Percentiles rank a stretch among this genome's conserved stretches.
These are phyloP conservation scores for Gymnoscelis rufifasciata DNA, from an alignment of 2,888 invertebrate genomes.

Conservation along the genomic window DNA sequence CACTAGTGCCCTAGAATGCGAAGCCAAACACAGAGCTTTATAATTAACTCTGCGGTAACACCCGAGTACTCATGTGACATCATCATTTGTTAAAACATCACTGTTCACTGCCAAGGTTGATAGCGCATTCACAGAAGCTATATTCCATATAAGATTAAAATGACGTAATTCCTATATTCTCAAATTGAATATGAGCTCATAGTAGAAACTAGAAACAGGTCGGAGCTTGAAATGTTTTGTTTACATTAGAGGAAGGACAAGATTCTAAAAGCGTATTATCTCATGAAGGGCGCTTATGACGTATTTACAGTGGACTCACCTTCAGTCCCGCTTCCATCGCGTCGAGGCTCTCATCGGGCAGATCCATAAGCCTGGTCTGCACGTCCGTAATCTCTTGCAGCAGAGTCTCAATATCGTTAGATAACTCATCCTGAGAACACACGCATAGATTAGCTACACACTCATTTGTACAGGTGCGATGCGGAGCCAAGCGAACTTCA, in stretches of 20 bases:
- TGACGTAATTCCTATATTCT: slow-evolving; percentile 20
- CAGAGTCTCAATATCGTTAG: slow-evolving; percentile 84
- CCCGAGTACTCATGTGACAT: slow-evolving; percentile 52
- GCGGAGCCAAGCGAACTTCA: slow-evolving; percentile 34
- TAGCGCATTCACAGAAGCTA: slow-evolving; percentile 27
- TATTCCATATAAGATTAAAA: slow-evolving; percentile 29
- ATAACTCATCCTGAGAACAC: slow-evolving; percentile 81
- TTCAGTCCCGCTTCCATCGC: slow-evolving; percentile 84
- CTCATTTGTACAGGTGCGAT: slow-evolving; percentile 32
- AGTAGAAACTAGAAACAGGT: neutral
- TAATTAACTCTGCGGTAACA: slow-evolving; percentile 67
- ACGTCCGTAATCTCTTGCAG: slow-evolving; percentile 83
- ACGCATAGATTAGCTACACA: slow-evolving; percentile 61
- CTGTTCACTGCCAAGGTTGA: slow-evolving; percentile 48
- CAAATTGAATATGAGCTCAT: neutral
- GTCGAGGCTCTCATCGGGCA: slow-evolving; percentile 85
- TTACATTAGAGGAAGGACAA: slow-evolving; percentile 32
- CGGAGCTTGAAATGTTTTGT: slow-evolving; percentile 41
- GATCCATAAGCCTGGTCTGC: slow-evolving; percentile 82
- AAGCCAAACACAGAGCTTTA: slow-evolving; percentile 60
- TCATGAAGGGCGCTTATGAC: slow-evolving; percentile 1
- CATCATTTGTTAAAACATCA: slow-evolving; percentile 52
- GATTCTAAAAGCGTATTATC: neutral
- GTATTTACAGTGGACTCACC: slow-evolving; percentile 76
- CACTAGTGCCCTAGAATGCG: slow-evolving; percentile 52